Evolutionary conservation across 1,140 invertebrate species (phyloP), one percentile per base, ranked within the genome.

Genomic region (Lepidurus arcticus): DNA sequence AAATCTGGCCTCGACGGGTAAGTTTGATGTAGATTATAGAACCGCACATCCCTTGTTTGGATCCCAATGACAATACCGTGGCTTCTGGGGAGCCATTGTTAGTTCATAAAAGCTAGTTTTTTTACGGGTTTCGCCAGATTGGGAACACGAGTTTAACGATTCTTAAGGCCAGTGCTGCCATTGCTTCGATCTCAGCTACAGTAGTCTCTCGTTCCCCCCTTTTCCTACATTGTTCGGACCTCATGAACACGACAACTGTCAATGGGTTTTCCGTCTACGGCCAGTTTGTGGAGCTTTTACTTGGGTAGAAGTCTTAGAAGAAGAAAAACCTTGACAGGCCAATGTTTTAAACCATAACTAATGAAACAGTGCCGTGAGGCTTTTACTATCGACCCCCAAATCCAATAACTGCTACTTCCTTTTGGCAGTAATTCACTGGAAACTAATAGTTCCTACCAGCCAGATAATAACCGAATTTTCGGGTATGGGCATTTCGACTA

Each of bases 1-100:
- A 65, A 65, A 65, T n/a, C 53, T 65, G 53, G 53, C 21, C 53
- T 65, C 53, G 21, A n/a, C 53, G 53, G 53, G 53, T 65, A 65
- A 65, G 53, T 65, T 65, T 65, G 34, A 34, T 34, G 34, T 34
- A 34, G 34, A 4, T 34, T 34, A 34, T 34, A 34, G 34, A 34
- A 34, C 34, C 34, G 2, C 4, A 3, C 34, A 34, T 34, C 34
- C 34, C 34, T 34, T 34, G 3, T 34, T 34, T 4, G 34, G 34
- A 34, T 34, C 4, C 34, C 34, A 34, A 34, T 34, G 53, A 65
- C 16, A 21, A 65, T 65, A n/a, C 21, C 53, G 8, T 65, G 53
- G 21, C n/a, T 65, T 16, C 53, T 65, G 16, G 16, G 9, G 13
- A 65, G 53, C 16, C 53, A 65, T 21, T 65, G 53, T 65, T 65